Conservation (phyloP, 2,113 vertebrate genomes). For the Eretmodus cyanostictus region DNA sequence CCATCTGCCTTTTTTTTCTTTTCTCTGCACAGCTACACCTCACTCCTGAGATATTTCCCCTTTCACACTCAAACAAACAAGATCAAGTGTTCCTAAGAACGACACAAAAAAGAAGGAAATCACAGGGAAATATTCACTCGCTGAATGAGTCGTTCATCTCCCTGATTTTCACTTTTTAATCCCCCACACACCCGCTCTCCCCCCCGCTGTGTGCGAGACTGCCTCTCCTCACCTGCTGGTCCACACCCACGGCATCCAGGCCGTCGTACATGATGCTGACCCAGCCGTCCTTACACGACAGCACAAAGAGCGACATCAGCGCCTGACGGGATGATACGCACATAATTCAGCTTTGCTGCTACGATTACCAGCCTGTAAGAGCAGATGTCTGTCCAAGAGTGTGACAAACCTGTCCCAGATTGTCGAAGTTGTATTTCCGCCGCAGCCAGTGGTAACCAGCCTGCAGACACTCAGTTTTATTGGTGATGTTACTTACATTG, state of each 20-base stretch:
- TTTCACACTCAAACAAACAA: slow-evolving; percentile 10
- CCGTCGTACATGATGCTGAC: slow-evolving; percentile 93
- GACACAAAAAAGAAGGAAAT: slow-evolving; percentile 4
- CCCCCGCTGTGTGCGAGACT: neutral
- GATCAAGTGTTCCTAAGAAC: neutral
- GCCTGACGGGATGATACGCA: slow-evolving; percentile 36
- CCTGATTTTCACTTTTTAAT: neutral
- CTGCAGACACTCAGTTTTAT: slow-evolving; percentile 80
- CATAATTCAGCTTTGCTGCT: neutral
- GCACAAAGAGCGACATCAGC: slow-evolving; percentile 69
- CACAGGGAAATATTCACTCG: neutral
- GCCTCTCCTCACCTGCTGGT: slow-evolving; percentile 79
- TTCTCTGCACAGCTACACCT: neutral
- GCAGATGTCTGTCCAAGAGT: neutral
- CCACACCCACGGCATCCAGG: slow-evolving; percentile 81
- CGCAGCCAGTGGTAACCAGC: slow-evolving; percentile 84
- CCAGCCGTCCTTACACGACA: slow-evolving; percentile 86
- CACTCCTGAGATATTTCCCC: slow-evolving; percentile 1
- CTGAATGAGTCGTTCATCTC: neutral
- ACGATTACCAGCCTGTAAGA: neutral
- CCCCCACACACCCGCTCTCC: neutral
- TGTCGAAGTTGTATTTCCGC: slow-evolving; percentile 97
- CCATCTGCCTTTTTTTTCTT: slow-evolving; percentile 17
- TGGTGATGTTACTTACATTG: slow-evolving; percentile 86
- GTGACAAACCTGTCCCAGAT: slow-evolving; percentile 87